Conservation (phyloP, 64 coral and sea anemone genomes). For the Pocillopora verrucosa region DNA sequence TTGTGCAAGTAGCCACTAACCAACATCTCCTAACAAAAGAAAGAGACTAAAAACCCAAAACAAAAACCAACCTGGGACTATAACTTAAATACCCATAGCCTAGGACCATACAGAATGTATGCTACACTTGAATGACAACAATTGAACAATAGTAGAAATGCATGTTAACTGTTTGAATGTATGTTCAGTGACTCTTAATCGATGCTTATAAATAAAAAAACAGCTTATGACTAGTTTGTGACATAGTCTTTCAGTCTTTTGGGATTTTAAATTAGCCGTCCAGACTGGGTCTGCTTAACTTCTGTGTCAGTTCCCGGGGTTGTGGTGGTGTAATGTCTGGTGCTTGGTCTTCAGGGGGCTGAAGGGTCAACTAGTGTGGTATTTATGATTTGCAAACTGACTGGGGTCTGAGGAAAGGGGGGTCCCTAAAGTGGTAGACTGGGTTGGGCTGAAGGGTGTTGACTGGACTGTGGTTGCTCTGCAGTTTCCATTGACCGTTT, state of each 20-base stretch:
- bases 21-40: not conserved
- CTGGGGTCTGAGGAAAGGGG: not conserved
- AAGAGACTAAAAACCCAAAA: not conserved
- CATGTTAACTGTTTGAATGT: not conserved
- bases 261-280: not conserved
- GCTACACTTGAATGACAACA: not conserved
- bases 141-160: not conserved
- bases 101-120: not conserved
- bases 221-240: not conserved
- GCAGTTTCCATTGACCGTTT: not conserved
- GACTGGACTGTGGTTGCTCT: too few species aligned
- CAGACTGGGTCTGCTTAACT: not conserved
- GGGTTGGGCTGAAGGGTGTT: not conserved
- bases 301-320: not conserved
- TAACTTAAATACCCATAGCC: not conserved
- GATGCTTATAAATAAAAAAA: not conserved
- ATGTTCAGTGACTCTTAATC: not conserved
- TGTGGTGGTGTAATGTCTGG: not conserved
- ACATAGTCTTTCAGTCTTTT: conserved; percentile 23
- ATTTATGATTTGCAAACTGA: too few species aligned
- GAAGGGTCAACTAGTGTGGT: not conserved
- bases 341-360: not conserved
- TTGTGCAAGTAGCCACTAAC: not conserved
- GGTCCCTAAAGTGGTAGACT: too few species aligned
- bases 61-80: not conserved